phyloP scores from a whole-genome alignment of 2,797 vertebrate genomes.

The Ciconia nigra region DNA sequence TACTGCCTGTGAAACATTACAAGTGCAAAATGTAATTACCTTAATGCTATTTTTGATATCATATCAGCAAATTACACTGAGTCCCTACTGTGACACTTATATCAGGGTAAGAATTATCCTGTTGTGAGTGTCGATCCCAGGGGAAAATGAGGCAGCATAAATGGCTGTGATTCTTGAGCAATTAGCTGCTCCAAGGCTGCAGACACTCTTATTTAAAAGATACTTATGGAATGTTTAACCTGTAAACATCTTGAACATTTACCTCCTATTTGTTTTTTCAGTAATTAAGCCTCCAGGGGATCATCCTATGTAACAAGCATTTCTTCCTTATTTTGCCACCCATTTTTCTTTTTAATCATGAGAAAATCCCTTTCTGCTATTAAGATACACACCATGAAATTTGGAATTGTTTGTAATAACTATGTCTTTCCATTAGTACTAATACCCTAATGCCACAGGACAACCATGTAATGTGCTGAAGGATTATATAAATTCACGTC shows the following conservation, averaged over 20 bases:
- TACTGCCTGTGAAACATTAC: conserved; percentile 76
- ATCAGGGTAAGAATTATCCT: conserved; percentile 74
- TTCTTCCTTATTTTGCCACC: conserved; percentile 49
- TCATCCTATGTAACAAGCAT: conserved; percentile 44
- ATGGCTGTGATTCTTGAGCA: conserved; percentile 54
- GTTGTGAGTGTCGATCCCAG: conserved; percentile 61
- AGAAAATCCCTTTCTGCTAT: conserved; percentile 69
- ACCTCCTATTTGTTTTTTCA: conserved; percentile 63
- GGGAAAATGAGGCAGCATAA: conserved; percentile 67
- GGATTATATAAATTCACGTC: conserved; percentile 61
- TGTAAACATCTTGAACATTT: conserved; percentile 64
- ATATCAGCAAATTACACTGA: conserved; percentile 73
- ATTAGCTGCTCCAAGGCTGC: conserved; percentile 64
- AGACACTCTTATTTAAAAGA: conserved; percentile 48
- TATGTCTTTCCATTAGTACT: conserved; percentile 40
- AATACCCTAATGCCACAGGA: conserved; percentile 62
- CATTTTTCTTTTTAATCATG: conserved; percentile 65
- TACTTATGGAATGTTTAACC: conserved; percentile 69
- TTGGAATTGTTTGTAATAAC: conserved; percentile 55
- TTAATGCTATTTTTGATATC: conserved; percentile 86
- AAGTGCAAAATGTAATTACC: conserved; percentile 79
- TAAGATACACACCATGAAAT: conserved; percentile 66
- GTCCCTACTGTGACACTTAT: conserved; percentile 72
- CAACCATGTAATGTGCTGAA: neutral
- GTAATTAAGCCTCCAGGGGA: conserved; percentile 59